Conservation (phyloP, 2,888 invertebrate genomes). For the Cheilosia urbana region DNA sequence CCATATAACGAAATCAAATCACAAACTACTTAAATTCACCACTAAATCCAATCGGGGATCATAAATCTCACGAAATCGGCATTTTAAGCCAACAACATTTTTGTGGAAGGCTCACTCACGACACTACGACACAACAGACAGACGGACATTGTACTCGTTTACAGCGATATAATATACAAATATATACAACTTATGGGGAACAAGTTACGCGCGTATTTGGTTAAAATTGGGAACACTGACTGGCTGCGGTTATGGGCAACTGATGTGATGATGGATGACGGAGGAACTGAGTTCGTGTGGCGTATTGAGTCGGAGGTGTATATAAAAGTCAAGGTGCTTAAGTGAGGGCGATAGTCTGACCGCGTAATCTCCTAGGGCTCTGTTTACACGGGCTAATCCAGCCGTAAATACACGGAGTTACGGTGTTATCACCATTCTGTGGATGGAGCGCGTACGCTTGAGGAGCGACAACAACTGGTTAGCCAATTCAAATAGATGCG, state of each 20-base stretch:
- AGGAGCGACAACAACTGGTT: slow-evolving; percentile 3
- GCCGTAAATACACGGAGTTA: slow-evolving; percentile 32
- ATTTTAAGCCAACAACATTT: slow-evolving; percentile 40
- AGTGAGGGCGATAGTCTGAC: slow-evolving; percentile 36
- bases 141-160: slow-evolving; percentile 24
- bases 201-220: slow-evolving; percentile 22
- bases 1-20: slow-evolving; percentile 50
- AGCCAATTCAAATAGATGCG: slow-evolving; percentile 12
- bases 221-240: slow-evolving; percentile 8
- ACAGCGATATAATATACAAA: neutral
- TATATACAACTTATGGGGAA: slow-evolving; percentile 10
- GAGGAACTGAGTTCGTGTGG: slow-evolving; percentile 17
- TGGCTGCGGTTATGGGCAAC: neutral
- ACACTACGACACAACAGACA: slow-evolving; percentile 26
- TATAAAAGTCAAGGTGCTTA: slow-evolving; percentile 39
- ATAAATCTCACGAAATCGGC: slow-evolving; percentile 48
- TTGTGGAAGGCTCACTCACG: slow-evolving; percentile 39
- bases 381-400: slow-evolving; percentile 44
- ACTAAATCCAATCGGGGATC: slow-evolving; percentile 28
- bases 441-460: slow-evolving; percentile 11
- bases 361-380: slow-evolving; percentile 39
- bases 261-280: slow-evolving; percentile 25
- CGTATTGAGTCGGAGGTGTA: slow-evolving; percentile 18
- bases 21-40: slow-evolving; percentile 40
- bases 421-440: slow-evolving; percentile 27